These are phyloP conservation scores for Drosophila lini DNA, from an alignment of 1,140 invertebrate genomes.

Conservation along the genomic window DNA sequence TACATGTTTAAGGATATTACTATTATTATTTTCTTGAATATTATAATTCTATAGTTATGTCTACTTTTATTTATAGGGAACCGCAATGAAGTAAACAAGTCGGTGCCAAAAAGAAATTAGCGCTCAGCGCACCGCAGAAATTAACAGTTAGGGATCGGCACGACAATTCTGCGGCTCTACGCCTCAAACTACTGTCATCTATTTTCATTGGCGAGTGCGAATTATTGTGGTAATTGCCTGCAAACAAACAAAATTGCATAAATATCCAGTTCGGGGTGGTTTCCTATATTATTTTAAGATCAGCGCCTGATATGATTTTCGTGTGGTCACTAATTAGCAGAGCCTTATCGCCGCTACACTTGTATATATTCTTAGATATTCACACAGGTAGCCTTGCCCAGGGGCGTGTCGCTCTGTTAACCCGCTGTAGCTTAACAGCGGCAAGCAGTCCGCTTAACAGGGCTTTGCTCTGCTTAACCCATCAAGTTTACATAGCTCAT, in stretches of 20 bases:
- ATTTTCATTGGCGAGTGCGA: constrained; percentile 23
- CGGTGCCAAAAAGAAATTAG: constrained; percentile 28
- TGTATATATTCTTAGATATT: not conserved
- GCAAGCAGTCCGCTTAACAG: constrained; percentile 38
- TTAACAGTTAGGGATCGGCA: constrained; percentile 21
- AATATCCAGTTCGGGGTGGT: constrained; percentile 32
- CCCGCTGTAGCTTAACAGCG: constrained; percentile 15
- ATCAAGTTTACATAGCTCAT: constrained; percentile 26
- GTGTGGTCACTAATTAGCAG: constrained; percentile 30
- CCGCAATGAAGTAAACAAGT: constrained; percentile 24
- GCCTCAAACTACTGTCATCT: constrained; percentile 21
- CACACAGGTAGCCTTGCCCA: not conserved
- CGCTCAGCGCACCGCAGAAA: constrained; percentile 21
- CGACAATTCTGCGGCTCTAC: constrained; percentile 3
- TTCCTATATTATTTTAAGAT: constrained; percentile 17
- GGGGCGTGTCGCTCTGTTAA: not conserved
- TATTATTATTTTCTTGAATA: not conserved
- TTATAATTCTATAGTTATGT: not conserved
- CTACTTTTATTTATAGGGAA: not conserved
- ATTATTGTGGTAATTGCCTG: constrained; percentile 23
- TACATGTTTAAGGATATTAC: too few relatives aligned
- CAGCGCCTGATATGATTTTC: constrained; percentile 22
- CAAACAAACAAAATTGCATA: constrained; percentile 37
- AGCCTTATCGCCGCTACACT: not conserved
- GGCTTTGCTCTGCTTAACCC: constrained; percentile 1